Evolutionary conservation across 2,888 invertebrate species (phyloP).

Genomic region (Lasius fuliginosus): DNA sequence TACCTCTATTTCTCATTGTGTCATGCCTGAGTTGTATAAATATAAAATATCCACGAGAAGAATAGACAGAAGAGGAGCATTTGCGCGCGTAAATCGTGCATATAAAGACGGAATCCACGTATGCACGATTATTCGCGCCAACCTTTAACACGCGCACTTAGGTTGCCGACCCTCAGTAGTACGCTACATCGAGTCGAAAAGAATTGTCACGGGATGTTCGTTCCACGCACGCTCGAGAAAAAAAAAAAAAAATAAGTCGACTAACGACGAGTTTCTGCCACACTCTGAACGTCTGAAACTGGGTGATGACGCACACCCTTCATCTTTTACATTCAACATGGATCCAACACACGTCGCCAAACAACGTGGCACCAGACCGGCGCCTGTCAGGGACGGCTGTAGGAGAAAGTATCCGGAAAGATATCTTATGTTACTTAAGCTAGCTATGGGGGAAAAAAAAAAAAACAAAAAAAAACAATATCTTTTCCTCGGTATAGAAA

Average conservation of each 20-base stretch:
- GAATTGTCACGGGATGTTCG: constrained; percentile 8
- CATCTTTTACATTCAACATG: constrained; percentile 33
- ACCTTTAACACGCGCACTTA: not conserved
- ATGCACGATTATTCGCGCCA: not conserved
- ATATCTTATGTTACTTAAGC: not conserved
- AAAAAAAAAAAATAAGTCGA: constrained; percentile 9
- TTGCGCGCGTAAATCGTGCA: constrained; percentile 8
- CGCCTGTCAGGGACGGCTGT: constrained; percentile 10
- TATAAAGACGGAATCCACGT: not conserved
- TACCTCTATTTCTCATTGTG: not conserved
- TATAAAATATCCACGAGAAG: not conserved
- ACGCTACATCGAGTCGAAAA: not conserved
- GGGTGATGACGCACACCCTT: constrained; percentile 52
- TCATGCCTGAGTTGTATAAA: not conserved
- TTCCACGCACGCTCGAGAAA: constrained; percentile 25
- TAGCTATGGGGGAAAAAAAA: not conserved
- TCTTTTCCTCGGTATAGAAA: not conserved
- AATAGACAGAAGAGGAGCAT: not conserved
- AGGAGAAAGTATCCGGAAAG: not conserved
- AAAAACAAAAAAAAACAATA: not conserved
- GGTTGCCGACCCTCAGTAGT: constrained; percentile 2
- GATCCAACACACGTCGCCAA: constrained; percentile 20
- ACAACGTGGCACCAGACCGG: constrained; percentile 28
- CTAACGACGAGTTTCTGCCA: not conserved
- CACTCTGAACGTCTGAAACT: constrained; percentile 32